phyloP scores from a whole-genome alignment of 1,140 invertebrate species.

The Diprion similis region DNA sequence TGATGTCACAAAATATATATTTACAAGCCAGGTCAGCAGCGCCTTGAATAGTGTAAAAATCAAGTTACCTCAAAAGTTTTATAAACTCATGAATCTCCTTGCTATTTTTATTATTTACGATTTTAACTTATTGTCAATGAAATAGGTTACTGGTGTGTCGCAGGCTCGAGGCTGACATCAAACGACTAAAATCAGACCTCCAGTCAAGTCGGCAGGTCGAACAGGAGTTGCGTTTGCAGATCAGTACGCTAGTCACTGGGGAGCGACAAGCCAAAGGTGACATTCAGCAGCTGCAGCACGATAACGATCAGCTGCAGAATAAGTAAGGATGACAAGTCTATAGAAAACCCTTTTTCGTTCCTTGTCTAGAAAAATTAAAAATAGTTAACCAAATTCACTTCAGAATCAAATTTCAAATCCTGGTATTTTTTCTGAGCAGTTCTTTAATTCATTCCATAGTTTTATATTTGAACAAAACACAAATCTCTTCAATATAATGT shows the following conservation, averaged over 20 bases:
- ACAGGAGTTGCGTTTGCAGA: constrained; percentile 83
- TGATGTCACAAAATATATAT: no score
- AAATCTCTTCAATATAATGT: constrained; percentile 4
- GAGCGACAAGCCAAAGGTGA: constrained; percentile 80
- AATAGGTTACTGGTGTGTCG: constrained; percentile 60
- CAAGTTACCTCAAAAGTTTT: no score
- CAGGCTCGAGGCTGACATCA: constrained; percentile 76
- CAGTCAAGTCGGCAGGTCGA: constrained; percentile 79
- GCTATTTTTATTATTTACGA: constrained; percentile 20
- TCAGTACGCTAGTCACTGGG: constrained; percentile 66
- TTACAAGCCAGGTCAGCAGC: no score
- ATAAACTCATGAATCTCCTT: no score
- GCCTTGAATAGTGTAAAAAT: no score
- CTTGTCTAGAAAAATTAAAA: no score
- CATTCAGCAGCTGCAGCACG: constrained; percentile 78
- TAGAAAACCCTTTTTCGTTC: no score
- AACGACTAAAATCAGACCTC: constrained; percentile 81
- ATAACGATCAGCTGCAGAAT: constrained; percentile 82
- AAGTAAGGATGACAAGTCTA: constrained; percentile 63
- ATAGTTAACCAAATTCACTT: neutral
- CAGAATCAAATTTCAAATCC: neutral
- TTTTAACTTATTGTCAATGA: constrained; percentile 27
- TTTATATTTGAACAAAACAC: neutral
- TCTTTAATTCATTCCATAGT: no score
- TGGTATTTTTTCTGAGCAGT: no score